Base-by-base conservation (phyloP, 2,797 vertebrate species). In the Neosilurus hyrtlii region DNA sequence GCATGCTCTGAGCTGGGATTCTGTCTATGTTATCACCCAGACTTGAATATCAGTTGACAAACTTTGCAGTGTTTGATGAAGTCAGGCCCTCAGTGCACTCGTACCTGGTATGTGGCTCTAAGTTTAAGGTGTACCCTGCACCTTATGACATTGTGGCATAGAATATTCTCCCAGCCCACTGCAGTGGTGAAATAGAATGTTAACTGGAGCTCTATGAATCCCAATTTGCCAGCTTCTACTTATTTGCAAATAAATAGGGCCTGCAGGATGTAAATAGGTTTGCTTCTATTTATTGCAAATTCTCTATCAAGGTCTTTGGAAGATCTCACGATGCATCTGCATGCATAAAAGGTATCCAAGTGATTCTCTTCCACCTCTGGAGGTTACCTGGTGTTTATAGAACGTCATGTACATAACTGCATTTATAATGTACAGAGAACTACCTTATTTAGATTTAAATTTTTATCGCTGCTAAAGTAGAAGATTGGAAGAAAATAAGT, bases 381-480 rank as follows among this genome's bases (percentile, higher is more conserved):
- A 63, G 59, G 59, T 78, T 51, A 63, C 63, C 43, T 18, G 88
- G 88, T 49, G 59, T 78, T 63, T 26, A 52, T 78, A 65, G 61
- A 78, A 78, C n/a, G 16, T 30, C 5, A 78, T 65, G 51, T 78
- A 65, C 35, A 77, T 49, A 61, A 43, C 59, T 65, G 76, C 43
- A 65, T 91, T 88, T 85, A 82, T 87, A 85, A 91, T 92, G 92
- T 92, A 88, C 87, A 91, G 88, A 89, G 85, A 92, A 82, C 83
- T 79, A 89, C 88, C 88, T 83, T 88, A 78, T 84, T 86, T 89
- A 87, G 89, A 91, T 81, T 54, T 61, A 83, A 83, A 91, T 88
- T 83, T 90, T 88, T 90, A 91, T 87, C 87, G 92, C 93, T 95
- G 94, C 94, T 94, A 92, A 87, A 89, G 88, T 77, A 88, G 86